Evolutionary conservation across 2,797 vertebrate species (phyloP).

Genomic region (Myoxocephalus aenaeus): DNA sequence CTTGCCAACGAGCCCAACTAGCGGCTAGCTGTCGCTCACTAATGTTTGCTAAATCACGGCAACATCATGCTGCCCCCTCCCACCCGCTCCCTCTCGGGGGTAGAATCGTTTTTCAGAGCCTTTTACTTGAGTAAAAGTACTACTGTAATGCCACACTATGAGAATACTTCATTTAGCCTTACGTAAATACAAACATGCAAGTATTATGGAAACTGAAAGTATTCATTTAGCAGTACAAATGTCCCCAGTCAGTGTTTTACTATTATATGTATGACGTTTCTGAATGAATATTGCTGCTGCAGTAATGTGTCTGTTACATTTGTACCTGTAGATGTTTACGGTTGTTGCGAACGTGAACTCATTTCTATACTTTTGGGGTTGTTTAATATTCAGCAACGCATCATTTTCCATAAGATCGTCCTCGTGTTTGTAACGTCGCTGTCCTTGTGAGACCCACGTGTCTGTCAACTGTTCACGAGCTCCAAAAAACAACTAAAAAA

Average conservation of each 20-base stretch:
- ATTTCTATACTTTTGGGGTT: not conserved
- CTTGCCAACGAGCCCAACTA: not conserved
- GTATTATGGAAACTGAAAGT: not conserved
- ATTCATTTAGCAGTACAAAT: not conserved
- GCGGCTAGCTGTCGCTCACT: constrained; percentile 38
- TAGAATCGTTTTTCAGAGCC: not conserved
- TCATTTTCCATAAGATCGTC: not conserved
- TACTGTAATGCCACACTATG: not conserved
- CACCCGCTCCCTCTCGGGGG: constrained; percentile 11
- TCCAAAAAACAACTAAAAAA: not conserved
- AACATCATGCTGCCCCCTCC: constrained; percentile 61
- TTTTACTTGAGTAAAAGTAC: not conserved
- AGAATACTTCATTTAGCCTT: not conserved
- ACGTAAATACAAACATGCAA: not conserved
- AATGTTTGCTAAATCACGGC: constrained; percentile 76
- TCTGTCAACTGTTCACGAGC: not conserved
- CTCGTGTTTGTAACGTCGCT: not conserved
- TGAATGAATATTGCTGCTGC: not conserved
- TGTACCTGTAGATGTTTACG: not conserved
- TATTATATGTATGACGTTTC: not conserved
- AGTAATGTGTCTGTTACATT: not conserved
- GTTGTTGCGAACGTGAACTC: not conserved
- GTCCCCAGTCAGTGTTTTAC: not conserved
- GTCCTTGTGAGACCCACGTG: not conserved
- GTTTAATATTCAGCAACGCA: not conserved